Conservation (phyloP, 2,888 invertebrate genomes). For the Achlya flavicornis region DNA sequence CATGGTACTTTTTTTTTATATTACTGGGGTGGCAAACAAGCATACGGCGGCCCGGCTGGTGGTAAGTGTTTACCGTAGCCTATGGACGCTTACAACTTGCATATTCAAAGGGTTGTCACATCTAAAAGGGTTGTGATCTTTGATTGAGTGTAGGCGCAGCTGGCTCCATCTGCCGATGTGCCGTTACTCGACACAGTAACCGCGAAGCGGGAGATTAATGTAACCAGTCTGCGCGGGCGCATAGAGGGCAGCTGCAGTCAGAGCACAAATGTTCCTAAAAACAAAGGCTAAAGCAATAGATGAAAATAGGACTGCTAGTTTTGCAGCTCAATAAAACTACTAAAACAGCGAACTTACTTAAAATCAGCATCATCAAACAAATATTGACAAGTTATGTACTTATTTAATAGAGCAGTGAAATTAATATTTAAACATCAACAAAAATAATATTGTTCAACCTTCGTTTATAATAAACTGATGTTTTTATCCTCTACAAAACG, state of each 20-base stretch:
- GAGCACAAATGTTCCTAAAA: slow-evolving; percentile 19
- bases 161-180: slow-evolving; percentile 71
- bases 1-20: too few species aligned
- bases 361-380: background rate
- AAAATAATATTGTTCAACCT: background rate
- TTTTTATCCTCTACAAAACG: slow-evolving; percentile 5
- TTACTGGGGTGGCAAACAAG: too few species aligned
- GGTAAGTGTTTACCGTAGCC: too few species aligned
- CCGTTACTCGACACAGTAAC: slow-evolving; percentile 81
- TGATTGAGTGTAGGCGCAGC: slow-evolving; percentile 64
- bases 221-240: slow-evolving; percentile 63
- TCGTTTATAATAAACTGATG: slow-evolving; percentile 1
- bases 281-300: background rate
- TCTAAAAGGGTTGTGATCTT: slow-evolving; percentile 52
- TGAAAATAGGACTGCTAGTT: background rate
- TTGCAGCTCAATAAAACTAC: background rate
- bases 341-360: background rate
- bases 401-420: background rate
- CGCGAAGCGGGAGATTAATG: slow-evolving; percentile 77
- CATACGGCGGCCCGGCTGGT: too few species aligned
- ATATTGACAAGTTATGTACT: background rate
- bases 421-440: background rate
- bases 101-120: slow-evolving; percentile 21
- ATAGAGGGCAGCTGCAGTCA: slow-evolving; percentile 46
- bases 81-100: background rate